These are phyloP conservation scores for Acrocephalus kingi DNA, from an alignment of 2,113 vertebrate species.

Conservation along the genomic window DNA sequence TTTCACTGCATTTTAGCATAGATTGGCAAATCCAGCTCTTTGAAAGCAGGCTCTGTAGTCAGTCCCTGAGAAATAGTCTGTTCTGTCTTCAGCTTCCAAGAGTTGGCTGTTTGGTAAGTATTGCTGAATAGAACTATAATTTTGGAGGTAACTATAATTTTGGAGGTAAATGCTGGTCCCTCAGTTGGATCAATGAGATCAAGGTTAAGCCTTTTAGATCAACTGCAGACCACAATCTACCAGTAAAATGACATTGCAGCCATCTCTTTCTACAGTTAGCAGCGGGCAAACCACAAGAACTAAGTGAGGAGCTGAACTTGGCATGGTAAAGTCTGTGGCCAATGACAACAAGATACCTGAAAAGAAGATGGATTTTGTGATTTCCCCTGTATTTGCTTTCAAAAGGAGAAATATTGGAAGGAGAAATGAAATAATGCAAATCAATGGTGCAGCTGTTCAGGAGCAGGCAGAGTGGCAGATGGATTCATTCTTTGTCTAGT, in stretches of 20 bases:
- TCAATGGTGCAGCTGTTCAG: neutral
- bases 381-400: neutral
- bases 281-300: neutral
- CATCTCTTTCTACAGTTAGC: neutral
- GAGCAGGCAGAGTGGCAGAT: neutral
- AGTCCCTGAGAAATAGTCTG: neutral
- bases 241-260: neutral
- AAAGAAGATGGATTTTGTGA: neutral
- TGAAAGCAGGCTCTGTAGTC: neutral
- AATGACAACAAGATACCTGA: neutral
- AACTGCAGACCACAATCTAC: neutral
- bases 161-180: neutral
- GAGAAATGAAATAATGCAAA: neutral
- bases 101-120: neutral
- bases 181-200: neutral
- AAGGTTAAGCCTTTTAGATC: neutral
- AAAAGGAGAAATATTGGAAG: neutral
- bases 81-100: neutral
- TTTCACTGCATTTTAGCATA: neutral
- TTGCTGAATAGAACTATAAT: neutral
- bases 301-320: neutral
- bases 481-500: neutral
- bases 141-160: neutral
- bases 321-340: neutral
- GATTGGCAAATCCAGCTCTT: neutral